These are phyloP conservation scores for Zeugodacus cucurbitae DNA, from an alignment of 1,140 invertebrate genomes.

Conservation along the genomic window DNA sequence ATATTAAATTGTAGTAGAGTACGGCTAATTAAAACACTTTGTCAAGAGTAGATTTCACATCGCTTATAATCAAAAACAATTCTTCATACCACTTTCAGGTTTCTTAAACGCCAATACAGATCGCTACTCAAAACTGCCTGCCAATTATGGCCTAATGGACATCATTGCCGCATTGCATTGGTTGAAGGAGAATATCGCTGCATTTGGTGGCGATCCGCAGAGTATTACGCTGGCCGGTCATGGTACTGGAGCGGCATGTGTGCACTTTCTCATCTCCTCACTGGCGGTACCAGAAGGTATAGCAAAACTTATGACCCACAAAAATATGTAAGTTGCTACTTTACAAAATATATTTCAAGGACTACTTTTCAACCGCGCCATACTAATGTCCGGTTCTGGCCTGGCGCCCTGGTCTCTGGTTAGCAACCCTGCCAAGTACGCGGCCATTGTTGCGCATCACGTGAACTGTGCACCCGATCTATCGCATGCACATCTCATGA, in stretches of 20 bases:
- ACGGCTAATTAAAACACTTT: too few species aligned
- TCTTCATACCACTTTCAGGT: constrained; percentile 69
- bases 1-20: too few species aligned
- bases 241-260: constrained; percentile 93
- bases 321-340: not conserved
- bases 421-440: constrained; percentile 86
- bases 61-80: too few species aligned
- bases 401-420: constrained; percentile 93
- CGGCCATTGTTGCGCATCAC: constrained; percentile 84
- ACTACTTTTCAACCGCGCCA: constrained; percentile 90
- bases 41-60: too few species aligned
- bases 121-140: constrained; percentile 81
- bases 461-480: constrained; percentile 87
- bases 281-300: constrained; percentile 91
- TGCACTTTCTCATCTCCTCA: constrained; percentile 93
- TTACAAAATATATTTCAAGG: constrained; percentile 67
- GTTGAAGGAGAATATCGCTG: constrained; percentile 93
- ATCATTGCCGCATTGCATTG: constrained; percentile 93
- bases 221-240: constrained; percentile 96
- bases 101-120: constrained; percentile 90
- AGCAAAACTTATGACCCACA: not conserved
- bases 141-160: constrained; percentile 96
- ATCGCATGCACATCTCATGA: constrained; percentile 78
- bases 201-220: constrained; percentile 90
- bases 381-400: constrained; percentile 95